Percentiles rank a stretch among this genome's conserved stretches.
phyloP scores from a whole-genome alignment of 1,140 invertebrate genomes.

The Micrasema minimum region DNA sequence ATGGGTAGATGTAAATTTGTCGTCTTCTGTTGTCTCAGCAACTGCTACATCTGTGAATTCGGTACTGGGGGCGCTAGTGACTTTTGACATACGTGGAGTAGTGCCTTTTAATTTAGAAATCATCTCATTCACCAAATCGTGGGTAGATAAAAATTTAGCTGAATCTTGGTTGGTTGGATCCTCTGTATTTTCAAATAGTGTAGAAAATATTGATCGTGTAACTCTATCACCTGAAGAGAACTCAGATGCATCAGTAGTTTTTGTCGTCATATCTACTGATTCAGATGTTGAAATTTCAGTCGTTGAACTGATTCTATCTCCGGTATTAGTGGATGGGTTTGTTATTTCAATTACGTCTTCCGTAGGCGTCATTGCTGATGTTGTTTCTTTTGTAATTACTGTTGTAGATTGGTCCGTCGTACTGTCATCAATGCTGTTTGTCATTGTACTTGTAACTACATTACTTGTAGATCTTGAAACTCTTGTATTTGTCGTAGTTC shows the following conservation, averaged over 20 bases:
- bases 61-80: too few relatives aligned
- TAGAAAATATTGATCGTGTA: not conserved
- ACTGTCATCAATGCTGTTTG: slow-evolving; percentile 7
- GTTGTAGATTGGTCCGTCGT: not conserved
- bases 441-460: slow-evolving; percentile 32
- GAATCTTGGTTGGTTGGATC: too few relatives aligned
- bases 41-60: too few relatives aligned
- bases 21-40: slow-evolving; percentile 34
- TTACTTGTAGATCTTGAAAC: slow-evolving; percentile 39
- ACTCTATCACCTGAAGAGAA: slow-evolving; percentile 2
- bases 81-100: too few relatives aligned
- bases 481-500: not conserved
- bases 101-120: too few relatives aligned
- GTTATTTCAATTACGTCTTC: not conserved
- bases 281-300: not conserved
- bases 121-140: too few relatives aligned
- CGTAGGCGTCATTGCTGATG: not conserved
- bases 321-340: not conserved
- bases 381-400: slow-evolving; percentile 1
- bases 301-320: too few relatives aligned
- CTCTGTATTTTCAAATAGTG: too few relatives aligned
- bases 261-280: not conserved
- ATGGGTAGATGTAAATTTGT: slow-evolving; percentile 16
- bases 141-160: too few relatives aligned
- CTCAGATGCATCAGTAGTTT: slow-evolving; percentile 1